Conservation (phyloP, 2,113 vertebrate species). For the Lamprotornis superbus region DNA sequence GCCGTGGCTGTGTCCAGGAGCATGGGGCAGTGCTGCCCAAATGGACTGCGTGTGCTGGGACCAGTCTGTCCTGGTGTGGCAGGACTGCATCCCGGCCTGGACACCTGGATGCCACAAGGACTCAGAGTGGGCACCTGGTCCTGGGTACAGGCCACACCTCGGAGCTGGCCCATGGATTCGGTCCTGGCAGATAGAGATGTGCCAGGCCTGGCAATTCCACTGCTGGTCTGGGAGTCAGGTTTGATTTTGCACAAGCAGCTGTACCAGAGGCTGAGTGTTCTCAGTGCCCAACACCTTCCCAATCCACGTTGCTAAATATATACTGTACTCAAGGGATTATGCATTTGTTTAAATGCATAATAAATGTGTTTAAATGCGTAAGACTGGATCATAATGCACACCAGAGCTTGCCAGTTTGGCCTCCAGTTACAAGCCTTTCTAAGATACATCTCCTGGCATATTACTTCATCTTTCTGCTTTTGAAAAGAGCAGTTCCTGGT, state of each 20-base stretch:
- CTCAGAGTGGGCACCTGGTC: background rate
- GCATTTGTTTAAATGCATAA: constrained; percentile 63
- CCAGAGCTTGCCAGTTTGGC: constrained; percentile 7
- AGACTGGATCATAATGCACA: constrained; percentile 16
- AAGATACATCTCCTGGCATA: background rate
- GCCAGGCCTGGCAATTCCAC: rapidly evolving
- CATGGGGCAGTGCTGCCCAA: rapidly evolving
- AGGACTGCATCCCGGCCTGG: rapidly evolving
- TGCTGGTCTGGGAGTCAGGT: background rate
- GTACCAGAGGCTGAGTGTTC: background rate
- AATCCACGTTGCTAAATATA: background rate
- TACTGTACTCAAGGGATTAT: constrained; percentile 33
- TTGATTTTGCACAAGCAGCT: background rate
- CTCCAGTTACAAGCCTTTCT: background rate
- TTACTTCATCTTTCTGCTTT: background rate
- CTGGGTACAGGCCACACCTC: rapidly evolving
- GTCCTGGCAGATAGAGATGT: background rate
- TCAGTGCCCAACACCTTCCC: constrained; percentile 2
- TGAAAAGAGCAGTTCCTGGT: background rate
- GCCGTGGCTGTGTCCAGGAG: rapidly evolving
- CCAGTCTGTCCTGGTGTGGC: rapidly evolving
- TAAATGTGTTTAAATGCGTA: constrained; percentile 44
- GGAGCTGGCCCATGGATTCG: rapidly evolving
- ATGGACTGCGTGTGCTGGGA: rapidly evolving
- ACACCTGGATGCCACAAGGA: rapidly evolving